Base-by-base conservation (phyloP, 2,888 invertebrate species). In the Hirtodrosophila alboralis region DNA sequence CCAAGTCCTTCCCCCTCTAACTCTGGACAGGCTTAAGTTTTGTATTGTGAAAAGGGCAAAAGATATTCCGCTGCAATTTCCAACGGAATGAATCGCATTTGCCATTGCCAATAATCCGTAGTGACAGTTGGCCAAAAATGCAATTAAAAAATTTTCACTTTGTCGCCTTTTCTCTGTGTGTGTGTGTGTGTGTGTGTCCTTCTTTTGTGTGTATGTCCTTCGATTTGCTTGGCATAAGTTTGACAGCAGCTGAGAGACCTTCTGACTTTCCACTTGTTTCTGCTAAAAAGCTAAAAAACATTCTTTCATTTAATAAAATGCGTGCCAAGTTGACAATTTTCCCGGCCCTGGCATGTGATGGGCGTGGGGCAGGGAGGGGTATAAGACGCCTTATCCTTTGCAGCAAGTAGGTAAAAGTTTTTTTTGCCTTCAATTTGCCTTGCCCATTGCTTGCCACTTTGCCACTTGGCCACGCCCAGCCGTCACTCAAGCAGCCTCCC, bases 101-200 rank as follows among this genome's bases (percentile, higher is more conserved):
- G 37, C 59, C 54, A 49, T 52, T 69, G 84, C 83, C 83, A 83
- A 84, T 80, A 84, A 86, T 84, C 84, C 75, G 58, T 64, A 74
- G 77, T 65, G 86, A 84, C 84, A 84, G 84, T 84, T 84, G 86
- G 84, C 66, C 66, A 86, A 76, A 81, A 84, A 84, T 84, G 83
- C 86, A 84, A 84, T 84, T 84, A 84, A 86, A 84, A 84, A 86
- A 84, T 84, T 65, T 80, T 84, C 76, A 74, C 84, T 84, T 75
- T 78, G 68, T 76, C 48, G 71, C 60, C 67, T 52, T 51, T 36
- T 28, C 18, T 47, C n/a, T 30, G 41, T 47, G 26, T 37, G 28
- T 41, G 21, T 47, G 41, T 38, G 40, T 37, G 12, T 48, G 62
- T 59, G 34, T 45, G 38, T 36, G 44, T n/a, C n/a, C n/a, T n/a